phyloP scores from a whole-genome alignment of 2,888 invertebrate genomes.

The Altica lythri region DNA sequence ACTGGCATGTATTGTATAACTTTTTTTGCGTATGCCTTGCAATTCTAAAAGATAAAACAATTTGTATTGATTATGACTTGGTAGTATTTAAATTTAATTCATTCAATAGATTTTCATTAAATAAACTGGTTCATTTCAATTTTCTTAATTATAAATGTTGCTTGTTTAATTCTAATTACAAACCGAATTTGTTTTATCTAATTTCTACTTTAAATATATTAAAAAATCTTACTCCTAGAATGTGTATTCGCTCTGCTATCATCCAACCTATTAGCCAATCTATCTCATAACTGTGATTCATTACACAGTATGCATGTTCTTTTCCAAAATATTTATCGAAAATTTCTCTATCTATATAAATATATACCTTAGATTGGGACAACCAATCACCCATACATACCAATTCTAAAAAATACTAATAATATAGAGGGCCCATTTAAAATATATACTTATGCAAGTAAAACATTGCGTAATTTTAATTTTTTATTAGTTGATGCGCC shows the following conservation, averaged over 20 bases:
- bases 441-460: too few species aligned
- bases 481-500: too few species aligned
- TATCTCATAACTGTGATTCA: conserved; percentile 95
- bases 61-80: too few species aligned
- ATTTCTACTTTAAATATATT: neutral
- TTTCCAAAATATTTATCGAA: conserved; percentile 80
- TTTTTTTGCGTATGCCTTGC: conserved; percentile 94
- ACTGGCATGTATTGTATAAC: conserved; percentile 88
- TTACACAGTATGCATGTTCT: conserved; percentile 86
- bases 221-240: conserved; percentile 74
- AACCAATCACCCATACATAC: conserved; percentile 95
- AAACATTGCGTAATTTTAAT: too few species aligned
- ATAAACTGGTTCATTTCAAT: too few species aligned
- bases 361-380: conserved; percentile 73
- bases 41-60: conserved; percentile 67
- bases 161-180: neutral
- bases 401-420: conserved; percentile 75
- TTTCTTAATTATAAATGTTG: neutral
- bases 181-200: neutral
- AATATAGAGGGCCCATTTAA: too few species aligned
- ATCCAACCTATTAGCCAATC: conserved; percentile 97
- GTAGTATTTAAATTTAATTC: too few species aligned
- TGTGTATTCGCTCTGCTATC: conserved; percentile 76
- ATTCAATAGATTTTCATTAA: too few species aligned
- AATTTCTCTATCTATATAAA: conserved; percentile 80